Conservation (phyloP, 2,797 vertebrate species). For the Fratercula arctica region DNA sequence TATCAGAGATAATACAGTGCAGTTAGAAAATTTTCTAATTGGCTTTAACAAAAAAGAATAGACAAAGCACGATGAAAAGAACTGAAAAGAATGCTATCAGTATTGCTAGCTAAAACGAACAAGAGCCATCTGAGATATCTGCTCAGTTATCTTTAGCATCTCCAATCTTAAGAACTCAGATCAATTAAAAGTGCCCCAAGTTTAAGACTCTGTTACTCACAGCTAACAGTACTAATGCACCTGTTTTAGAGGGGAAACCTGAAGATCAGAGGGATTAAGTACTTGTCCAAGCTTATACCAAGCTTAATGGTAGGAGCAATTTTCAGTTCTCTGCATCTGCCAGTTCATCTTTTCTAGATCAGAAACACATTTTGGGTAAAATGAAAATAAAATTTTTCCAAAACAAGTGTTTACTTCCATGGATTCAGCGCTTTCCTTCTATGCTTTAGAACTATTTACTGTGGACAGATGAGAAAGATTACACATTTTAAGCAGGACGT, state of each 20-base stretch:
- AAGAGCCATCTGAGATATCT: not conserved
- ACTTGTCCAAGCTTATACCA: not conserved
- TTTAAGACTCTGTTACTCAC: not conserved
- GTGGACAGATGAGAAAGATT: not conserved
- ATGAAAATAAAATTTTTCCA: not conserved
- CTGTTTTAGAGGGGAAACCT: not conserved
- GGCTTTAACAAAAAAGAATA: constrained; percentile 34
- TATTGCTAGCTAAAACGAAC: not conserved
- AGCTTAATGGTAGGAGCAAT: not conserved
- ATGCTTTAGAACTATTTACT: not conserved
- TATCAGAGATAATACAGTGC: constrained; percentile 40
- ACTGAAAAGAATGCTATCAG: not conserved
- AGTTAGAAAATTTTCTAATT: constrained; percentile 38
- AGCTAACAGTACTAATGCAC: not conserved
- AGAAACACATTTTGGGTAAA: not conserved
- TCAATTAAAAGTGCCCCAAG: not conserved
- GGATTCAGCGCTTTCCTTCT: not conserved
- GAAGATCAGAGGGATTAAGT: not conserved
- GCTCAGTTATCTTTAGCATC: not conserved
- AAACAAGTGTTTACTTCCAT: not conserved
- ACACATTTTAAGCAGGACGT: not conserved
- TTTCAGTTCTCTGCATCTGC: not conserved
- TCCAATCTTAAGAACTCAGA: not conserved
- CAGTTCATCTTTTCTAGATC: not conserved
- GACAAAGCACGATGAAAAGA: constrained; percentile 29